phyloP scores from a whole-genome alignment of 1,140 invertebrate species.

The Polypedilum vanderplanki region DNA sequence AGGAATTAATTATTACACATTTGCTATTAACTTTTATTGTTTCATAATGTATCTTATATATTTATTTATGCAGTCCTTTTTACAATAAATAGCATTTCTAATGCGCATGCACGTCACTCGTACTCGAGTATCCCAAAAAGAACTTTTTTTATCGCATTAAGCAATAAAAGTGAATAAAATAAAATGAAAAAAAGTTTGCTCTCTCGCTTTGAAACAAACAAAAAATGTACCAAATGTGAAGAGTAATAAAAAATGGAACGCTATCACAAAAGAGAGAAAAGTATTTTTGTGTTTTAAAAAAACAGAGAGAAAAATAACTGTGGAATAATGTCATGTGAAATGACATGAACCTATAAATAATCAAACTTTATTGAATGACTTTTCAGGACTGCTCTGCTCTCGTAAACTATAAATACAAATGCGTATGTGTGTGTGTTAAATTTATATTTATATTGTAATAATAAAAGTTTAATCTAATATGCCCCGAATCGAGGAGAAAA shows the following conservation, averaged over 20 bases:
- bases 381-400: background rate
- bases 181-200: slow-evolving; percentile 5
- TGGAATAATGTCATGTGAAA: slow-evolving; percentile 22
- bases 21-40: slow-evolving; percentile 16
- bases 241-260: slow-evolving; percentile 24
- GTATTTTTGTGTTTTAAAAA: background rate
- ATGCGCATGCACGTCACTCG: slow-evolving; percentile 2
- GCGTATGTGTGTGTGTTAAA: background rate
- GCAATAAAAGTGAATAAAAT: background rate
- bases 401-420: background rate
- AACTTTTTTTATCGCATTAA: slow-evolving; percentile 18
- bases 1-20: slow-evolving; percentile 19
- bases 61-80: background rate
- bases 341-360: slow-evolving; percentile 26
- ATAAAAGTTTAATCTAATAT: slow-evolving; percentile 11
- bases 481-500: background rate
- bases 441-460: background rate
- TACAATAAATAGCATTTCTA: background rate
- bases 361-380: slow-evolving; percentile 24
- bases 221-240: slow-evolving; percentile 16
- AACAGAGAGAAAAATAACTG: background rate
- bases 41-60: background rate
- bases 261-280: background rate
- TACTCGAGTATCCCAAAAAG: background rate
- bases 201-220: background rate